Evolutionary conservation across 2,113 vertebrate species (phyloP), one percentile per base, ranked within the genome.

Genomic region (Urocolius indicus): DNA sequence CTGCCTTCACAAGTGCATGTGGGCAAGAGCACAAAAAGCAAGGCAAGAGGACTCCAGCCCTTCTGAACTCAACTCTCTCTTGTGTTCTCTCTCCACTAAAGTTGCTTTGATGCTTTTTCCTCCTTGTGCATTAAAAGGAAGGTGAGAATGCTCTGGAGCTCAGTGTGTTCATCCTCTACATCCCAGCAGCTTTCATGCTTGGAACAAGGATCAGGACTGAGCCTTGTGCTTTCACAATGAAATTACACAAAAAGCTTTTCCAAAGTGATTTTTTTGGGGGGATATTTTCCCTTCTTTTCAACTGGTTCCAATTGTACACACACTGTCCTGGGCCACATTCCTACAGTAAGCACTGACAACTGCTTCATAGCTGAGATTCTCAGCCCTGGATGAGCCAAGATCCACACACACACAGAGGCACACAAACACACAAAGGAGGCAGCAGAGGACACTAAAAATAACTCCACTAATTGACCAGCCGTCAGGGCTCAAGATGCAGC

Each of bases 271-370:
- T 89, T 74, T 89, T 71, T 65, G 7, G 10, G 36, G 73, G 24
- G 27, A 58, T 41, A 32, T 90, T 55, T 91, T 67, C 79, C 77
- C 58, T 89, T 79, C 90, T 85, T 96, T 87, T 90, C 59, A 95
- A 90, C 58, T 80, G 46, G 46, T 69, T 96, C 95, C 95, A 95
- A 89, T 61, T 71, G 75, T 92, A 94, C 93, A 92, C 93, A 92
- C 66, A 80, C 59, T 79, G 93, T 77, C 89, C 93, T 95, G 94
- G 94, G 94, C 62, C n/a, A 32, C 59, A 30, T 45, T 83, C 95
- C 96, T 86, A 66, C 68, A 92, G 77, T 4, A 10, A 87, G 90
- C 71, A 32, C 75, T 57, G 67, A 80, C 80, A 81, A 65, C 88
- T 49, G 52, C 19, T 58, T 77, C 78, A 6, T 13, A 46, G 81